These are phyloP conservation scores for Ernsta delagoae DNA, from an alignment of 2,888 invertebrate genomes.

Conservation along the genomic window DNA sequence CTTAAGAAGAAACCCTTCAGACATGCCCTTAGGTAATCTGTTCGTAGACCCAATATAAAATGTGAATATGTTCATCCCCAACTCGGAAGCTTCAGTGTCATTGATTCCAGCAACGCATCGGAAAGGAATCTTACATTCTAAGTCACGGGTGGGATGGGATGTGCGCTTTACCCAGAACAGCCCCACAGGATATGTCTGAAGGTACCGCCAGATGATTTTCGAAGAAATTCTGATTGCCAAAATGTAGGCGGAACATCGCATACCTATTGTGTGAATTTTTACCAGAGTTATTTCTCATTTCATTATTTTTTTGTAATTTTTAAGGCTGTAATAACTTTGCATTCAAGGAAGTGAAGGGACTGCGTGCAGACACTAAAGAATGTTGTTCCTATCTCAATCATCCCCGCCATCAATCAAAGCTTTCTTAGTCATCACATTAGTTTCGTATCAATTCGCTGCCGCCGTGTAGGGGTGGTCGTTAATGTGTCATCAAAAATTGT, in stretches of 20 bases:
- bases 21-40: too few relatives aligned
- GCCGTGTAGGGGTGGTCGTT: not conserved
- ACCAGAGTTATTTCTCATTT: not conserved
- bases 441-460: not conserved
- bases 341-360: too few relatives aligned
- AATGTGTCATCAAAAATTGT: not conserved
- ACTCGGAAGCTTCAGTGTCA: not conserved
- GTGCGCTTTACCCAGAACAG: slow-evolving; percentile 1
- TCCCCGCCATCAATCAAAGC: not conserved
- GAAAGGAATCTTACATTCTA: not conserved
- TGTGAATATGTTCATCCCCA: too few relatives aligned
- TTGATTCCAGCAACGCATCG: not conserved
- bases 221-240: not conserved
- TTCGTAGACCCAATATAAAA: too few relatives aligned
- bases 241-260: not conserved
- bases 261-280: not conserved
- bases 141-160: not conserved
- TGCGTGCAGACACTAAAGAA: not conserved
- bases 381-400: slow-evolving; percentile 3
- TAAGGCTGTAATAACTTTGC: too few relatives aligned
- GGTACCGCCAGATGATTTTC: not conserved
- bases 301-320: not conserved
- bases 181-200: not conserved
- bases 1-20: too few relatives aligned
- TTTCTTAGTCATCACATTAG: not conserved